Percentiles rank a stretch among this genome's conserved stretches.
Conservation (phyloP, 2,797 vertebrate species). For the Labroides dimidiatus region DNA sequence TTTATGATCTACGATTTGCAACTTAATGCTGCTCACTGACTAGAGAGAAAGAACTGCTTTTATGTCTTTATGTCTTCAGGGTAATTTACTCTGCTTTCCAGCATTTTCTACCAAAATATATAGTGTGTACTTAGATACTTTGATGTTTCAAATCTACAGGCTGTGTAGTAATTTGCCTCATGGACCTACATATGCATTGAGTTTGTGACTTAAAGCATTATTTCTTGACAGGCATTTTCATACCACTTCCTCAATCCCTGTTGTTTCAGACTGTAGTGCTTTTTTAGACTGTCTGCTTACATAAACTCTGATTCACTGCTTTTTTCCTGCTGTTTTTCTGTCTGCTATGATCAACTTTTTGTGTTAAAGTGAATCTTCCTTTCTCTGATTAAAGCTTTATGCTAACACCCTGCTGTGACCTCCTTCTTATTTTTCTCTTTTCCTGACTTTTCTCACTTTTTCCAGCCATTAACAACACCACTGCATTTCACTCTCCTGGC, state of each 20-base stretch:
- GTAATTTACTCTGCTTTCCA: constrained; percentile 64
- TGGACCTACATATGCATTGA: constrained; percentile 33
- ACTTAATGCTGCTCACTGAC: constrained; percentile 76
- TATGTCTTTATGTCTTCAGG: constrained; percentile 67
- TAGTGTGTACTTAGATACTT: constrained; percentile 46
- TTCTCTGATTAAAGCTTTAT: constrained; percentile 77
- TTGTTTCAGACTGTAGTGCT: constrained; percentile 38
- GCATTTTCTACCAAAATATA: constrained; percentile 62
- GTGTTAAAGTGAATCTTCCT: constrained; percentile 50
- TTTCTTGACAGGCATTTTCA: constrained; percentile 38
- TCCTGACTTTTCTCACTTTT: constrained; percentile 48
- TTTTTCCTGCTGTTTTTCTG: constrained; percentile 36
- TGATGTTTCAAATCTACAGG: constrained; percentile 57
- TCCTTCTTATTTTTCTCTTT: constrained; percentile 65
- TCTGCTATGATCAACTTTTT: constrained; percentile 47
- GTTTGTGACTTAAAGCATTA: constrained; percentile 49
- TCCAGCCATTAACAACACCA: constrained; percentile 23
- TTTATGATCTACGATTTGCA: constrained; percentile 82
- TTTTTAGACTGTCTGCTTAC: constrained; percentile 45
- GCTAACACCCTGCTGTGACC: constrained; percentile 61
- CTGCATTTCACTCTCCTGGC: constrained; percentile 39
- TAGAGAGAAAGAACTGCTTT: constrained; percentile 69
- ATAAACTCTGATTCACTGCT: constrained; percentile 48
- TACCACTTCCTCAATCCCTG: constrained; percentile 35
- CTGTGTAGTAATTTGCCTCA: constrained; percentile 58